Conservation (phyloP, 2,888 invertebrate species). For the Eurytoma californica region DNA sequence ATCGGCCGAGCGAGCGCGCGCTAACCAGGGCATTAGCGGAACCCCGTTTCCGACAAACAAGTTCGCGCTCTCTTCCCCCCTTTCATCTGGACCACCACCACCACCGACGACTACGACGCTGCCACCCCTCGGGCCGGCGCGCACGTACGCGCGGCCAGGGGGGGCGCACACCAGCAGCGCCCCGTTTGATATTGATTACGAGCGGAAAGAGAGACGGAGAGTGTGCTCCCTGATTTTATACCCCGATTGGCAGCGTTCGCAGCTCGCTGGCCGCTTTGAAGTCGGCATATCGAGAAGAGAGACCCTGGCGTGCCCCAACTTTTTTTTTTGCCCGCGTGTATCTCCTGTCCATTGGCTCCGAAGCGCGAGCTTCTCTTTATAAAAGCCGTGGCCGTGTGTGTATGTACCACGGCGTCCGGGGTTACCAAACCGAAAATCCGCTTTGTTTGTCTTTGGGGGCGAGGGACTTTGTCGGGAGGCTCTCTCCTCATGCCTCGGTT, state of each 20-base stretch:
- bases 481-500: not conserved
- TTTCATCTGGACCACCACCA: constrained; percentile 40
- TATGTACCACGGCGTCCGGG: not conserved
- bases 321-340: constrained; percentile 19
- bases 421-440: constrained; percentile 47
- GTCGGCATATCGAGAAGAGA: constrained; percentile 51
- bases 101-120: not conserved
- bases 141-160: constrained; percentile 14
- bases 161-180: constrained; percentile 61
- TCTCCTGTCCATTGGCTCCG: not conserved
- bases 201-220: constrained; percentile 58
- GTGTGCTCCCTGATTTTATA: constrained; percentile 68
- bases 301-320: not conserved
- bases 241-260: constrained; percentile 69
- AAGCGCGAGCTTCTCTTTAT: too few relatives aligned
- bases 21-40: constrained; percentile 72
- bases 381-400: too few relatives aligned
- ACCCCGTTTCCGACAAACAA: constrained; percentile 56
- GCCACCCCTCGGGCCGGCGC: not conserved
- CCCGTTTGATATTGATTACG: constrained; percentile 70
- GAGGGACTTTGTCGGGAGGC: constrained; percentile 4
- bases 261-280: constrained; percentile 69
- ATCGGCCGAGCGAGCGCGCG: constrained; percentile 61
- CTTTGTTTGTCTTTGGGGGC: constrained; percentile 43
- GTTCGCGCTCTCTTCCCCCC: constrained; percentile 34